Percentiles rank a stretch among this genome's conserved stretches.
Conservation (phyloP, 2,113 vertebrate species). For the Eonycteris spelaea region DNA sequence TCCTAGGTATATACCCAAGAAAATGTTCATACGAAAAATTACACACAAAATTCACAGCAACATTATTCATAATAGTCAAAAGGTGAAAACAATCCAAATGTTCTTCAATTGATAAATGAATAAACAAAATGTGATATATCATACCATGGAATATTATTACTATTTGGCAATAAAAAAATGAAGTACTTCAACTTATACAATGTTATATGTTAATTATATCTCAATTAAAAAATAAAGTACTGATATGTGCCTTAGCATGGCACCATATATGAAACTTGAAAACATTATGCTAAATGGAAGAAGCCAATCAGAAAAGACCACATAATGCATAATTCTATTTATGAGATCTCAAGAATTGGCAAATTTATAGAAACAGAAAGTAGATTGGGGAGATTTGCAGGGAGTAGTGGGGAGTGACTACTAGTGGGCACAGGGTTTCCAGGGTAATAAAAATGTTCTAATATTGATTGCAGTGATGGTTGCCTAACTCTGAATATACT, state of each 20-base stretch:
- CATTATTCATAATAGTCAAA: not conserved
- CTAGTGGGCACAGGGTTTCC: not conserved
- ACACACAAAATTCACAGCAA: not conserved
- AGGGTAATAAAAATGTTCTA: not conserved
- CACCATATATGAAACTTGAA: not conserved
- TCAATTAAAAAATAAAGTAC: not conserved
- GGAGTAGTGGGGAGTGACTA: not conserved
- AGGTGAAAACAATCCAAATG: not conserved
- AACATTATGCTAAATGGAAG: not conserved
- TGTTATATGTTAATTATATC: not conserved
- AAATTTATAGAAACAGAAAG: not conserved
- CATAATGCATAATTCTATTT: not conserved
- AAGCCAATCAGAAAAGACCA: not conserved
- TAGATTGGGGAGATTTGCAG: not conserved
- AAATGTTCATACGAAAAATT: not conserved
- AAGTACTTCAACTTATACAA: not conserved
- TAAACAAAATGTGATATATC: not conserved
- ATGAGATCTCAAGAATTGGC: not conserved
- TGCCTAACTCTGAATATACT: not conserved
- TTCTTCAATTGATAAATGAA: not conserved
- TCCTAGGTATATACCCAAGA: not conserved
- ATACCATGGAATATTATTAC: slow-evolving; percentile 1
- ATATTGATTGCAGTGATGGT: not conserved
- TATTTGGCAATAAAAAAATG: not conserved
- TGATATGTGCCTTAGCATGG: not conserved